These are phyloP conservation scores for Acheta domesticus DNA, from an alignment of 2,888 invertebrate species.

Conservation along the genomic window DNA sequence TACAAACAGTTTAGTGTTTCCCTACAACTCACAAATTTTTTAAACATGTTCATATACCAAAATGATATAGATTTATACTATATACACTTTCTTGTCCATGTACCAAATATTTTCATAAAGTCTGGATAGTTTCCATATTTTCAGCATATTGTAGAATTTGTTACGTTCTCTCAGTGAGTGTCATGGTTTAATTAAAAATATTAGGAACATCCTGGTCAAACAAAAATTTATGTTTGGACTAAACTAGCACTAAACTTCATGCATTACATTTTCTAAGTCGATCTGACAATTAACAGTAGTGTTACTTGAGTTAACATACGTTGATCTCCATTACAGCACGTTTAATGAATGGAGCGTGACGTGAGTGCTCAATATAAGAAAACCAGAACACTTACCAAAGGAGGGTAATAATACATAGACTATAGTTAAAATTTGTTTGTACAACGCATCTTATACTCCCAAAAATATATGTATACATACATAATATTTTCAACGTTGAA, in stretches of 20 bases:
- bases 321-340: not conserved
- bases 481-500: constrained; percentile 33
- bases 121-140: not conserved
- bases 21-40: not conserved
- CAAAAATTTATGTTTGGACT: not conserved
- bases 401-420: constrained; percentile 7
- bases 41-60: constrained; percentile 18
- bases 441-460: constrained; percentile 34
- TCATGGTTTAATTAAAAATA: not conserved
- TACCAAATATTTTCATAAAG: constrained; percentile 10
- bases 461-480: constrained; percentile 37
- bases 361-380: not conserved
- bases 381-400: not conserved
- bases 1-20: constrained; percentile 18
- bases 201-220: not conserved
- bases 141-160: not conserved
- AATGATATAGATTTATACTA: constrained; percentile 7
- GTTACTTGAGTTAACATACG: constrained; percentile 1
- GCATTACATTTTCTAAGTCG: not conserved
- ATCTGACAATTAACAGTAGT: constrained; percentile 1
- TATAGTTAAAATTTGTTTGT: constrained; percentile 24
- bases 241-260: constrained; percentile 2
- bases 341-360: not conserved
- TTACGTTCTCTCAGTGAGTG: not conserved
- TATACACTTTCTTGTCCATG: constrained; percentile 4